A percentile compares a stretch with the other conserved stretches of the same genome.
These are phyloP conservation scores for Dorcus hopei DNA, from an alignment of 2,888 invertebrate genomes.

Conservation along the genomic window DNA sequence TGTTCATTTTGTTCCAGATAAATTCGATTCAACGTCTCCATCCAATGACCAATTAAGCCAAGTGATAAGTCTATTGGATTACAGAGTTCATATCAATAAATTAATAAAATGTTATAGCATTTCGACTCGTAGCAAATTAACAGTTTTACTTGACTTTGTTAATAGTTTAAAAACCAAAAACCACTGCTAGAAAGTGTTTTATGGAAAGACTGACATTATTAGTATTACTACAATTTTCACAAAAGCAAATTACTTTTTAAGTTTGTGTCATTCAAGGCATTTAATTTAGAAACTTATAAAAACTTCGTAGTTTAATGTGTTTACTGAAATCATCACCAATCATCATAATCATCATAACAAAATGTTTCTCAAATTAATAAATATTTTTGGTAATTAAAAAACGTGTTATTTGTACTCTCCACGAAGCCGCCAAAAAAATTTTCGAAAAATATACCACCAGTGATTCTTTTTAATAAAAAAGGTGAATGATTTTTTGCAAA, in stretches of 20 bases:
- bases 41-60: constrained; percentile 13
- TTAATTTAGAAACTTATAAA: neutral
- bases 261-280: neutral
- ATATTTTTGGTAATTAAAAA: no score
- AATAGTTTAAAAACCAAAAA: neutral
- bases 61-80: constrained; percentile 17
- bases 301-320: no score
- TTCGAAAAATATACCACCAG: no score
- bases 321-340: no score
- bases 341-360: no score
- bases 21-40: neutral
- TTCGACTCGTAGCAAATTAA: neutral
- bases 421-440: no score
- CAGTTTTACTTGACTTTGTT: neutral
- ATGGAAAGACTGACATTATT: neutral
- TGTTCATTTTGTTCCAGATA: constrained; percentile 6
- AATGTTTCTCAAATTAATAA: no score
- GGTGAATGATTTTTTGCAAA: no score
- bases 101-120: constrained; percentile 18
- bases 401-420: no score
- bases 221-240: no score
- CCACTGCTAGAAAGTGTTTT: neutral
- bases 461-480: no score
- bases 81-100: constrained; percentile 12
- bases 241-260: neutral